A percentile compares a stretch with the other conserved stretches of the same genome.
phyloP scores from a whole-genome alignment of 2,797 vertebrate genomes.

The Coendou prehensilis region DNA sequence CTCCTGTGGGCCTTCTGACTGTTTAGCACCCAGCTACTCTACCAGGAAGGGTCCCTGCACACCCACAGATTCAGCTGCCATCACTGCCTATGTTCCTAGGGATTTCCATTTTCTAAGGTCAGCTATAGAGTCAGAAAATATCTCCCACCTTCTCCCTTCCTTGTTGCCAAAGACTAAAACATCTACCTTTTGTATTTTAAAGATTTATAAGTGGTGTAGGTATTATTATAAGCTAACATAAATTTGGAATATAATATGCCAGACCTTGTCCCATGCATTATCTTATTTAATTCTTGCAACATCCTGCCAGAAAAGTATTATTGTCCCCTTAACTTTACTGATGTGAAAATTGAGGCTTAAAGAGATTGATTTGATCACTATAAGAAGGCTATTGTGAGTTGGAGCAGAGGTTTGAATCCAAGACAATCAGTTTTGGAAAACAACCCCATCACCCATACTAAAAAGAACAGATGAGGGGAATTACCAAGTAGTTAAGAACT shows the following conservation, averaged over 20 bases:
- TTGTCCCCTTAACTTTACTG: conserved; percentile 11
- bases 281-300: conserved; percentile 22
- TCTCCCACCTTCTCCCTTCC: background rate
- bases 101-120: background rate
- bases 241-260: background rate
- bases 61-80: background rate
- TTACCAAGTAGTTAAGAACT: background rate
- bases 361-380: background rate
- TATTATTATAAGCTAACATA: conserved; percentile 2
- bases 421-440: conserved; percentile 20
- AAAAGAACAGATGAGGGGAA: background rate
- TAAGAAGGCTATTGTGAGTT: background rate
- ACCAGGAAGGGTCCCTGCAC: background rate
- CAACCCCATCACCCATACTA: background rate
- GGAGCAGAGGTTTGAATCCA: background rate
- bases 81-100: background rate
- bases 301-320: background rate
- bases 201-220: background rate
- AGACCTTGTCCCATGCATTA: background rate
- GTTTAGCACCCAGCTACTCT: background rate
- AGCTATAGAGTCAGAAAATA: background rate
- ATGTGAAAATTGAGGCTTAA: conserved; percentile 27
- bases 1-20: background rate
- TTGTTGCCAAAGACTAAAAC: background rate
- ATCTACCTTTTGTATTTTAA: conserved; percentile 16